Base-by-base conservation (phyloP, 2,888 invertebrate genomes). In the Salticus scenicus region DNA sequence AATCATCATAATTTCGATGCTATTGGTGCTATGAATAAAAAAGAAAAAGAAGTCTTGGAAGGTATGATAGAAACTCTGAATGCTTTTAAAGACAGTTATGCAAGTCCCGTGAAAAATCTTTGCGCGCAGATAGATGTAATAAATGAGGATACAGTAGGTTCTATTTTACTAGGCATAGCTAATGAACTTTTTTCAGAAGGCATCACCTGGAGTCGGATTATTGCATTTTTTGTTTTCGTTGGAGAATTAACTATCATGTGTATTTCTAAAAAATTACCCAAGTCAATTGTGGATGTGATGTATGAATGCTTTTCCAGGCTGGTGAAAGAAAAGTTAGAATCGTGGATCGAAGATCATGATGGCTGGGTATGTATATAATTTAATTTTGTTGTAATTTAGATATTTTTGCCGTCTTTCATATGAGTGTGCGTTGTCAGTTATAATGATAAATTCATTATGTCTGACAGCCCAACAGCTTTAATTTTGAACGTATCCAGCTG, bases 311-410 rank as follows among this genome's bases (percentile, higher is more conserved):
- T 75, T 27, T 66, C 41, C 2, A 27, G 27, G 27, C 30, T 57
- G 1, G 80, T 86, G 20, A 77, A 72, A 80, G 76, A 86, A 74
- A 72, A 47, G 24, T 47, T 86, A 17, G 24, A 24, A 7, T 24
- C 7, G 20, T 86, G 86, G 86, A 47, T 86, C 12, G 28, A 57
- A 14, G 80, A 86, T 42, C 80, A 86, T 66, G 76, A 71, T 0
- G 80, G 86, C 4, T 86, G 86, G 86, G 86, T 86, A 86, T 37
- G 86, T 76, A 66, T n/a, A 20, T n/a, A n/a, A n/a, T n/a, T n/a
- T n/a, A n/a, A n/a, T n/a, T n/a, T n/a, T n/a, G n/a, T n/a, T n/a
- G n/a, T n/a, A n/a, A n/a, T n/a, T n/a, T n/a, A n/a, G n/a, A n/a
- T n/a, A n/a, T n/a, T n/a, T n/a, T n/a, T n/a, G n/a, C n/a, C n/a